phyloP scores from a whole-genome alignment of 2,888 invertebrate species.

The Nasonovia ribisnigri region DNA sequence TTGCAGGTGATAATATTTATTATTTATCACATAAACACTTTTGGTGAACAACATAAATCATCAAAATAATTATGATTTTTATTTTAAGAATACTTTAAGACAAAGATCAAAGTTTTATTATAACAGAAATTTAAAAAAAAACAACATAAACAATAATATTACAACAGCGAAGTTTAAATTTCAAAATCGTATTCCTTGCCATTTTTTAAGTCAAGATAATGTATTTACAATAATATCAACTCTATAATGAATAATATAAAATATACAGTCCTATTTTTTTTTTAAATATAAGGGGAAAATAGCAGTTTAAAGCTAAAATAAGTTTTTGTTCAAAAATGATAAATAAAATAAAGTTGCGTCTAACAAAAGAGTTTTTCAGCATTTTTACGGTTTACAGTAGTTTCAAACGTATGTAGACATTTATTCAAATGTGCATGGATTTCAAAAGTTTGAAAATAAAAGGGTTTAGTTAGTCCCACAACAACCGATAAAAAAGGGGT shows the following conservation, averaged over 20 bases:
- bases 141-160: background rate
- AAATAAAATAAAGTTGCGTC: background rate
- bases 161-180: background rate
- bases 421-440: conserved; percentile 43
- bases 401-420: conserved; percentile 42
- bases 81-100: background rate
- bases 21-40: background rate
- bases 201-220: background rate
- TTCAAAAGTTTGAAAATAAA: conserved; percentile 45
- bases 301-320: background rate
- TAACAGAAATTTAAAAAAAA: background rate
- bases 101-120: background rate
- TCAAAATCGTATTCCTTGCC: background rate
- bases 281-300: background rate
- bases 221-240: background rate
- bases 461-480: conserved; percentile 30
- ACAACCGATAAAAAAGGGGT: conserved; percentile 49
- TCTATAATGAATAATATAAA: background rate
- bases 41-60: background rate
- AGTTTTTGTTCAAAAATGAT: background rate
- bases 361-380: background rate
- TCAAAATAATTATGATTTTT: background rate
- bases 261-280: background rate
- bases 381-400: background rate
- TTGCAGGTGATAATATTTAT: background rate